Base-by-base conservation (phyloP, 1,140 invertebrate genomes). In the Diorhabda elongata region DNA sequence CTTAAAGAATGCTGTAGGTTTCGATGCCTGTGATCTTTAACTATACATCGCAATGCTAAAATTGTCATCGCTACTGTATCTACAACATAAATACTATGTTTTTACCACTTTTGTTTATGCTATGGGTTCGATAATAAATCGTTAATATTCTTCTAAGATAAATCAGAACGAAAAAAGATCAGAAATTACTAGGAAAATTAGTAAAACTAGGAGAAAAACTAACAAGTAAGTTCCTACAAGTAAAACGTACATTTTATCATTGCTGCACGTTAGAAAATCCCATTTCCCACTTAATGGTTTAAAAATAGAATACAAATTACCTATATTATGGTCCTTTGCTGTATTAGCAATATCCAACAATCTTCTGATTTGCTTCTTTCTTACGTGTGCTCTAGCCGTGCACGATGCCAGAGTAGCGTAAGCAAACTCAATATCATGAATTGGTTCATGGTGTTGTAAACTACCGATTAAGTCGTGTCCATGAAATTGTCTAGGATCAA, bases 11-110 rank as follows among this genome's bases (percentile, higher is more conserved):
- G 90, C 69, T 90, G 87, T 44, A 94, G 81, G 74, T 92, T 92
- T 44, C 91, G 85, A 77, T 92, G 91, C 2, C 90, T 84, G 75
- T 93, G 91, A 73, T 93, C 92, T 70, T 91, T 91, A n/a, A 92
- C 90, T 66, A 94, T 91, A 79, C 93, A 95, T 64, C 90, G 88
- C 64, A 94, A 81, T 0, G 92, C 92, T 79, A 94, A 81, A 42
- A 94, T 89, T 11, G 92, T 91, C 88, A 93, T 92, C 0, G 91
- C 89, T 71, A 93, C 88, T 2, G 92, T 93, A 74, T 95, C 93
- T 90, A 77, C 3, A 82, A 81, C 61, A 71, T 66, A 26, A 26
- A 26, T 26, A 26, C 26, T 26, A 26, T 26, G 26, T 26, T 26
- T 26, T 26, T 26, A 1, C 26, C 26, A 26, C 26, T 26, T 26